Evolutionary conservation across 2,113 vertebrate species (phyloP).

Genomic region (Paradisaea rubra): DNA sequence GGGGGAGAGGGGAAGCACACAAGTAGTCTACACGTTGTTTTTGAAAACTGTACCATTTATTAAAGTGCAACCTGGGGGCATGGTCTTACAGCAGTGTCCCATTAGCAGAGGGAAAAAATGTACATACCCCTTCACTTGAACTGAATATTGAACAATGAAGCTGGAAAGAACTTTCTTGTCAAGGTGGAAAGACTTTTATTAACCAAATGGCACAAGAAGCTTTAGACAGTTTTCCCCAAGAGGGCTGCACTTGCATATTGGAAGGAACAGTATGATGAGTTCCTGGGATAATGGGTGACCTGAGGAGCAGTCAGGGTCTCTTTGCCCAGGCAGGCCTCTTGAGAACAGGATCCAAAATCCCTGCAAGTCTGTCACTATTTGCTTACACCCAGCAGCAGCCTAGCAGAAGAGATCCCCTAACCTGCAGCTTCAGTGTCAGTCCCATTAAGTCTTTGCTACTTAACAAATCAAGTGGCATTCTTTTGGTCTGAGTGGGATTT

Average conservation of each 20-base stretch:
- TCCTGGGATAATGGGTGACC: background rate
- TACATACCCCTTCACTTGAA: background rate
- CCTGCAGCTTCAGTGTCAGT: background rate
- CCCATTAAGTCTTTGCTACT: background rate
- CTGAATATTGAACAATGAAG: background rate
- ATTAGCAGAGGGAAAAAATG: background rate
- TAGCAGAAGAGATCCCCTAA: background rate
- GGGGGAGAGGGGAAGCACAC: background rate
- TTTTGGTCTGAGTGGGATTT: background rate
- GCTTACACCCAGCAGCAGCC: background rate
- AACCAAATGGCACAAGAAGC: slow-evolving; percentile 28
- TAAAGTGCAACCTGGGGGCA: slow-evolving; percentile 52
- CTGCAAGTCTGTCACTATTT: background rate
- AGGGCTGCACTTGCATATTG: slow-evolving; percentile 21
- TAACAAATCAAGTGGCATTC: background rate
- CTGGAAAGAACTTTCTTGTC: background rate
- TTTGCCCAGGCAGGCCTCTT: background rate
- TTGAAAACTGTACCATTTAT: slow-evolving; percentile 60
- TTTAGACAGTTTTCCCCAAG: background rate
- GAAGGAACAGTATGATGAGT: background rate
- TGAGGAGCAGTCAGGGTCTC: background rate
- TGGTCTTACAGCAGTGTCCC: slow-evolving; percentile 28
- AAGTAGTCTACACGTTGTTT: background rate
- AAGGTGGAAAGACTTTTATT: slow-evolving; percentile 29
- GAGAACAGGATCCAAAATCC: background rate